These are phyloP conservation scores for Lichenostomus cassidix DNA, from an alignment of 2,113 vertebrate species.

Conservation along the genomic window DNA sequence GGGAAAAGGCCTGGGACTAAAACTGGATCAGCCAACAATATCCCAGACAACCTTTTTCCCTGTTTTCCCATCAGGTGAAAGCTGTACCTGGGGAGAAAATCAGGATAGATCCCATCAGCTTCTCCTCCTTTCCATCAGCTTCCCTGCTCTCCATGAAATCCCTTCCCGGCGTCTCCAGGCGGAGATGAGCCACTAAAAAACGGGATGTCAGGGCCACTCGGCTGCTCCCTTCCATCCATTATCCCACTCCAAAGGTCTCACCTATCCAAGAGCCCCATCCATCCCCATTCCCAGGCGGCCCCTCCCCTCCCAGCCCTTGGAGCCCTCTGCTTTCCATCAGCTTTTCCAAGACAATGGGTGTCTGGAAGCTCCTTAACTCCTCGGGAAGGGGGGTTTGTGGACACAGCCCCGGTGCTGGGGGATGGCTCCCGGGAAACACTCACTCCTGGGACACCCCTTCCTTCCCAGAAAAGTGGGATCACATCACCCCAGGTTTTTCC, in stretches of 20 bases:
- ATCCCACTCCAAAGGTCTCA: background rate
- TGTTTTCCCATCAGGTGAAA: background rate
- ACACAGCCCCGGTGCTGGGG: background rate
- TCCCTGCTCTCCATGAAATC: background rate
- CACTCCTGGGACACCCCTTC: background rate
- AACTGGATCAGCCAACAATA: background rate
- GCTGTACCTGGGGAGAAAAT: background rate
- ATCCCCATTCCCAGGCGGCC: background rate
- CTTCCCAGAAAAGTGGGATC: background rate
- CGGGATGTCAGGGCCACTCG: background rate
- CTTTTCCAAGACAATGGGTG: conserved; percentile 47
- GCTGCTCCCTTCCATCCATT: conserved; percentile 23
- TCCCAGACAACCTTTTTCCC: rapidly evolving
- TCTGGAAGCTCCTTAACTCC: conserved; percentile 39
- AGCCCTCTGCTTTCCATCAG: conserved; percentile 37
- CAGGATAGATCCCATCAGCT: background rate
- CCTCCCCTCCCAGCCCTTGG: conserved; percentile 34
- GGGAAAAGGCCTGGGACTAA: rapidly evolving
- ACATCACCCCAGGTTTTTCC: rapidly evolving
- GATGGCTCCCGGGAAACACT: rapidly evolving
- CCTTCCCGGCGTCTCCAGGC: background rate
- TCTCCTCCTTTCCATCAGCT: background rate
- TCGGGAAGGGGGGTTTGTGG: background rate
- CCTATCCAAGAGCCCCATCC: background rate
- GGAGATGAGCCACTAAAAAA: background rate